Conservation (phyloP, 64 coral and sea anemone genomes). For the Hydrozoanthus tunicans region DNA sequence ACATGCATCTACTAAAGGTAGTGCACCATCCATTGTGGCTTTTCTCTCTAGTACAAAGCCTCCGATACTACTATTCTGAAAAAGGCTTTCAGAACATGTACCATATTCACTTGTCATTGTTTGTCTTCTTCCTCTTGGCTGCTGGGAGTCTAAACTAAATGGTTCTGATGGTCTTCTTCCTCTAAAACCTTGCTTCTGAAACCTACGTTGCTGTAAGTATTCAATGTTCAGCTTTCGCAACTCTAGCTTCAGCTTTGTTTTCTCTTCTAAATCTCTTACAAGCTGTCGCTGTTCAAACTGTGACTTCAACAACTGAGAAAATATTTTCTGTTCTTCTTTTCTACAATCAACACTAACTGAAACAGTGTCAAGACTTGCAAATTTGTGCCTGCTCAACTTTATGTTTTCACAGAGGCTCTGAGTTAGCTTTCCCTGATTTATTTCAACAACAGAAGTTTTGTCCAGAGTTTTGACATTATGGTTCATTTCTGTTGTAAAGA, state of each 20-base stretch:
- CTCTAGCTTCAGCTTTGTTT: slow-evolving; percentile 56
- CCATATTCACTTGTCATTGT: slow-evolving; percentile 86
- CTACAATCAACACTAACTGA: not conserved
- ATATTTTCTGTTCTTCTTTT: slow-evolving; percentile 16
- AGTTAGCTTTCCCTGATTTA: not conserved
- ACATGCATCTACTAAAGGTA: not conserved
- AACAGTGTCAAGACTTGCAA: not conserved
- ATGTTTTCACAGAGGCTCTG: not conserved
- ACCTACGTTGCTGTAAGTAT: slow-evolving; percentile 38
- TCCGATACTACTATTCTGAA: slow-evolving; percentile 50
- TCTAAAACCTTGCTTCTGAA: slow-evolving; percentile 32
- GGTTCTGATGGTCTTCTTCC: slow-evolving; percentile 59
- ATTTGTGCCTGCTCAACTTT: not conserved
- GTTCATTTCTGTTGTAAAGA: slow-evolving; percentile 16
- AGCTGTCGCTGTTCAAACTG: slow-evolving; percentile 66
- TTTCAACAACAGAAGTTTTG: not conserved
- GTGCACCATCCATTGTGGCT: not conserved
- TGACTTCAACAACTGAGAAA: slow-evolving; percentile 56
- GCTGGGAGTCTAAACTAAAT: slow-evolving; percentile 64
- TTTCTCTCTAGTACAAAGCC: slow-evolving; percentile 30
- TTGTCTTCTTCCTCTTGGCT: slow-evolving; percentile 13
- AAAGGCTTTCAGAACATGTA: slow-evolving; percentile 59
- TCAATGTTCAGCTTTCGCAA: slow-evolving; percentile 79
- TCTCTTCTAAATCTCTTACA: slow-evolving; percentile 58
- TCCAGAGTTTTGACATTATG: not conserved